These are phyloP conservation scores for Chaetogeoica ovagalla DNA, from an alignment of 2,888 invertebrate genomes.

Conservation along the genomic window DNA sequence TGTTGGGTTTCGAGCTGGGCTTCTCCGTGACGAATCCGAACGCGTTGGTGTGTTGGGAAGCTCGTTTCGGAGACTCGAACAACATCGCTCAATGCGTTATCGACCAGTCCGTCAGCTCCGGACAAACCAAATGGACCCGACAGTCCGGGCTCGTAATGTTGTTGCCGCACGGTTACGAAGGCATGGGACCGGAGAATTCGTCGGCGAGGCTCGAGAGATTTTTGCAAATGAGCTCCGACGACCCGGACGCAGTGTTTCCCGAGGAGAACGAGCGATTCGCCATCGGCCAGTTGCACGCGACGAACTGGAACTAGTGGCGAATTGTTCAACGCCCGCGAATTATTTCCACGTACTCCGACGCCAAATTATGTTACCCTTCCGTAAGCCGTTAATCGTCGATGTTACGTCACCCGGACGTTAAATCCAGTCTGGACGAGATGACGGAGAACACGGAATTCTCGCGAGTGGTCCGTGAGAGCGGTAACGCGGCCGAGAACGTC, in stretches of 20 bases:
- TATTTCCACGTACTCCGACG: slow-evolving; percentile 94
- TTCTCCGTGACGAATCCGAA: slow-evolving; percentile 98
- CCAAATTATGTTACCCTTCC: slow-evolving; percentile 94
- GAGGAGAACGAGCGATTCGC: slow-evolving; percentile 86
- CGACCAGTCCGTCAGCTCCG: slow-evolving; percentile 88
- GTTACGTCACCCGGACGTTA: no score
- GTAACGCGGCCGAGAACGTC: no score
- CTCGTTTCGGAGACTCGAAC: slow-evolving; percentile 98
- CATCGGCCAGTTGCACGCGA: slow-evolving; percentile 94
- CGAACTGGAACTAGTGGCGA: slow-evolving; percentile 95
- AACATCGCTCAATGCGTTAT: slow-evolving; percentile 98
- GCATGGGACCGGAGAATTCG: slow-evolving; percentile 97
- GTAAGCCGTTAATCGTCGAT: slow-evolving; percentile 65
- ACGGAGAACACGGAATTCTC: no score
- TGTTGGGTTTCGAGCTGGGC: slow-evolving; percentile 89
- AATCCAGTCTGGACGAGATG: no score
- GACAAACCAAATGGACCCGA: slow-evolving; percentile 97
- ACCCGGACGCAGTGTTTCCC: slow-evolving; percentile 88
- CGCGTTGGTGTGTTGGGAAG: slow-evolving; percentile 96
- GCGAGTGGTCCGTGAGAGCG: no score
- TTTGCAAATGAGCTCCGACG: slow-evolving; percentile 95
- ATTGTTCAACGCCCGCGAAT: slow-evolving; percentile 95
- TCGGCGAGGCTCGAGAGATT: slow-evolving; percentile 87
- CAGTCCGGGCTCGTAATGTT: slow-evolving; percentile 95
- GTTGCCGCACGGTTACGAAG: slow-evolving; percentile 97